Evolutionary conservation across 2,797 vertebrate species (phyloP), one percentile per base, ranked within the genome.

Genomic region (Typhlichthys subterraneus): DNA sequence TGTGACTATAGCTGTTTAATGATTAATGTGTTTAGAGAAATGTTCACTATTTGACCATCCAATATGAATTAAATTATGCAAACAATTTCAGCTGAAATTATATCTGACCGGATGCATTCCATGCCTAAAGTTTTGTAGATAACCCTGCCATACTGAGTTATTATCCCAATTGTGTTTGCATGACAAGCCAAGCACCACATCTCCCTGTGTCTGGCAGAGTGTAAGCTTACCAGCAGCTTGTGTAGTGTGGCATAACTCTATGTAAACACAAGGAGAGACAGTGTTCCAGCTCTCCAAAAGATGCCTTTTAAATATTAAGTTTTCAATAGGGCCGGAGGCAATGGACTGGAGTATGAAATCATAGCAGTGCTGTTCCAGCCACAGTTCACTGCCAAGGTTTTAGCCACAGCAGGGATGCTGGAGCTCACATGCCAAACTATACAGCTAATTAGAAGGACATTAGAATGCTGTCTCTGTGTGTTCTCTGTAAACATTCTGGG

Each of bases 401-500:
- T 57, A 33, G 49, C 49, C 33, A 14, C 68, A 79, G 77, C 64
- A 83, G 83, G 80, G 85, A 88, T 70, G 65, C 68, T 56, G 84
- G 73, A 56, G 60, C 64, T 65, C 23, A 76, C 72, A 52, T 61
- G 59, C 45, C 55, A 54, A 70, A 83, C 77, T 76, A 67, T 63
- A 53, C 57, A 50, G 59, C 46, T 73, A 67, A 81, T 80, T 77
- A 81, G 60, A 85, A 87, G 73, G 53, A 23, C 72, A 51, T 60
- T 68, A 60, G 78, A 75, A 54, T 73, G 65, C 62, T 88, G 82
- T 87, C 67, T 77, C 58, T 74, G 52, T 63, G 65, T 73, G 77
- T 82, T 86, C 82, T 89, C 67, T 88, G 81, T 87, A 89, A 90
- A 91, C 87, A 84, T 52, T 65, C 51, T 74, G 70, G 72, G 57